Evolutionary conservation across 2,113 vertebrate species (phyloP).

Genomic region (Pituophis catenifer): DNA sequence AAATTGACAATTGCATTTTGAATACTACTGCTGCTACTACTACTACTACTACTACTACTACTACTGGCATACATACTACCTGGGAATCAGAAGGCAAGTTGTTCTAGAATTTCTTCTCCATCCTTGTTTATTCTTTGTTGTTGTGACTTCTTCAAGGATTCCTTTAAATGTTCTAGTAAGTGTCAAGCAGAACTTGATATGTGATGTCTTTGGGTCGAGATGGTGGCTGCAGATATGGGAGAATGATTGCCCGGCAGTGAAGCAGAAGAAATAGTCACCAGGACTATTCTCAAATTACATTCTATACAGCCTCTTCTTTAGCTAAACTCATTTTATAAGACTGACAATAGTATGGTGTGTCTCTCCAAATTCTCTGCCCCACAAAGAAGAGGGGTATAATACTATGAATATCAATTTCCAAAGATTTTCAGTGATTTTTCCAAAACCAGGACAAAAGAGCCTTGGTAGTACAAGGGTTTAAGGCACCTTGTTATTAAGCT

Average conservation of each 20-base stretch:
- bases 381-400: neutral
- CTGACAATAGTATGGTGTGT: neutral
- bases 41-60: neutral
- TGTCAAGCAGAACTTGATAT: neutral
- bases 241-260: neutral
- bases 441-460: neutral
- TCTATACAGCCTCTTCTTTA: neutral
- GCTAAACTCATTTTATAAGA: neutral
- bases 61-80: neutral
- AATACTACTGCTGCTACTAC: neutral
- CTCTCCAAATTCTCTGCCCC: neutral
- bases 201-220: neutral
- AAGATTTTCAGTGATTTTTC: neutral
- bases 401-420: neutral
- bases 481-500: no score
- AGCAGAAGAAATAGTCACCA: neutral
- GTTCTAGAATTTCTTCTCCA: neutral
- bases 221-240: neutral
- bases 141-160: neutral
- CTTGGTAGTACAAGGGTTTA: no score
- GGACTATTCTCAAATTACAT: neutral
- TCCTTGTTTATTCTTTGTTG: neutral
- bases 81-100: neutral
- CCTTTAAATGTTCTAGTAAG: neutral
- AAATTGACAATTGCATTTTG: neutral